phyloP scores from a whole-genome alignment of 2,113 vertebrate species.

The Athene noctua region DNA sequence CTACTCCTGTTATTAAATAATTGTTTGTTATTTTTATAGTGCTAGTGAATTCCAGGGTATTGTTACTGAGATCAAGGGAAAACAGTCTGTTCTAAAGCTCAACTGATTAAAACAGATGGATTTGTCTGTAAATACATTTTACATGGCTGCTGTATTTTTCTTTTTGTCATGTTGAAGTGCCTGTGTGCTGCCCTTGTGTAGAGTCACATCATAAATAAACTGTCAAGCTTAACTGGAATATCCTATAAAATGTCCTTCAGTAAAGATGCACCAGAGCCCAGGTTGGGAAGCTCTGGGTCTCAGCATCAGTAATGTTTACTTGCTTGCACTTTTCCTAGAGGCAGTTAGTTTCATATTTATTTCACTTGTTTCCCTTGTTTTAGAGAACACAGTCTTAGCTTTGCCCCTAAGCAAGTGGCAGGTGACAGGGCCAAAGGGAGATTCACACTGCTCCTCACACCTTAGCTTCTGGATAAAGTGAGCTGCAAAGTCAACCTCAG shows the following conservation, averaged over 20 bases:
- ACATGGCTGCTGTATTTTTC: conserved; percentile 16
- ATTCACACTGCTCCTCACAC: not conserved
- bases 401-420: not conserved
- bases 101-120: conserved; percentile 53
- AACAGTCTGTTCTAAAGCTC: conserved; percentile 38
- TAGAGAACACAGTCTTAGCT: not conserved
- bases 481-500: not conserved
- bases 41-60: conserved; percentile 1
- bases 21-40: conserved; percentile 22
- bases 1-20: not conserved
- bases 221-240: not conserved
- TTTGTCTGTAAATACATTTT: conserved; percentile 39
- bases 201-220: conserved; percentile 40
- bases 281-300: not conserved
- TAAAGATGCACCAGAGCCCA: not conserved
- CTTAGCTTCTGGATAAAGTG: not conserved
- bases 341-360: not conserved
- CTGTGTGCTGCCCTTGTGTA: not conserved
- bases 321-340: not conserved
- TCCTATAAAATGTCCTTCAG: not conserved
- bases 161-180: not conserved
- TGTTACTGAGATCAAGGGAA: conserved; percentile 35
- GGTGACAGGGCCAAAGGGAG: not conserved
- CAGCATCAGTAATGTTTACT: not conserved
- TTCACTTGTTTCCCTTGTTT: not conserved